A percentile compares a stretch with the other conserved stretches of the same genome.
phyloP scores from a whole-genome alignment of 2,113 vertebrate species.

The Rhombomys opimus region DNA sequence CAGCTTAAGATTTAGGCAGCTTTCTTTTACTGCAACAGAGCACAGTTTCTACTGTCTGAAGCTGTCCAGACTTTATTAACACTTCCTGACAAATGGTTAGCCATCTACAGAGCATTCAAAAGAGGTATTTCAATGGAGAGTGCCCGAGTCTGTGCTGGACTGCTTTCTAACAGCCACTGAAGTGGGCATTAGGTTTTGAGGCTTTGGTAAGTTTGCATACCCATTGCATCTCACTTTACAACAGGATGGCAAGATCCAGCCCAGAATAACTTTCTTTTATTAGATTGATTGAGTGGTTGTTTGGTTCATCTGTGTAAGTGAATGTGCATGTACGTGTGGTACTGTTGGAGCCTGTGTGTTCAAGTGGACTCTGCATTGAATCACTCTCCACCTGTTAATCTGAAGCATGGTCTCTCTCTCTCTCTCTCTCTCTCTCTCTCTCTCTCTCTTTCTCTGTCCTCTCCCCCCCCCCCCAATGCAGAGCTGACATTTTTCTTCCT shows the following conservation, averaged over 20 bases:
- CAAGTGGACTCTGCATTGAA: background rate
- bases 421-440: background rate
- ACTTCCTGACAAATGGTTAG: slow-evolving; percentile 2
- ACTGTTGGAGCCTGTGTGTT: background rate
- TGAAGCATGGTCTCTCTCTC: background rate
- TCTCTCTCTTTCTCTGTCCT: background rate
- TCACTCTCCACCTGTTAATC: background rate
- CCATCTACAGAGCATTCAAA: background rate
- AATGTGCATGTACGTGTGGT: background rate
- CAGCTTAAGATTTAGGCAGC: background rate
- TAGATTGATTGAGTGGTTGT: too few species aligned
- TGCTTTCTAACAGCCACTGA: background rate
- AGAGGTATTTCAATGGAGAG: background rate
- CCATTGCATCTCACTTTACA: background rate
- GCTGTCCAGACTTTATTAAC: background rate
- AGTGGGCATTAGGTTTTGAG: background rate
- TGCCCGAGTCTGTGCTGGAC: background rate
- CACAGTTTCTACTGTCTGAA: background rate
- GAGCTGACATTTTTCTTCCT: background rate
- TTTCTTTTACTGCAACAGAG: background rate
- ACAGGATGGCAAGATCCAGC: background rate
- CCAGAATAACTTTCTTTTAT: background rate
- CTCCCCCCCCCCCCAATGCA: background rate
- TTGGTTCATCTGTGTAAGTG: background rate
- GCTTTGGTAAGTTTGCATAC: background rate